phyloP scores from a whole-genome alignment of 1,140 invertebrate genomes.

The Drosophila tristis region DNA sequence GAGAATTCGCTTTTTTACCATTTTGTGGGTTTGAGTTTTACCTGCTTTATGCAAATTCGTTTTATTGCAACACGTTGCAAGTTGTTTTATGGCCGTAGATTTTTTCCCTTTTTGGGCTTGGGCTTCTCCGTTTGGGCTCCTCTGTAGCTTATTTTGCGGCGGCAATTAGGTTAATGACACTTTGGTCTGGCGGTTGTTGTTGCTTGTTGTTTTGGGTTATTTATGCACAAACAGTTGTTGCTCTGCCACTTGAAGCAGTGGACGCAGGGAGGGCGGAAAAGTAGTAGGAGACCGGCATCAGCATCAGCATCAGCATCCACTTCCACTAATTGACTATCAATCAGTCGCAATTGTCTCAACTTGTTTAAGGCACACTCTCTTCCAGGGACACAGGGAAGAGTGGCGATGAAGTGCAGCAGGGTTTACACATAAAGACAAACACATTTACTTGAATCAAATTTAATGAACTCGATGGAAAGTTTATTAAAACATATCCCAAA shows the following conservation, averaged over 20 bases:
- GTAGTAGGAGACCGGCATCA: too few species aligned
- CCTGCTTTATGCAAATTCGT: constrained; percentile 76
- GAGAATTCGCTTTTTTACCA: constrained; percentile 26
- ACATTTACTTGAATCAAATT: constrained; percentile 73
- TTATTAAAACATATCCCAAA: constrained; percentile 71
- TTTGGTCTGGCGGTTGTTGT: constrained; percentile 57
- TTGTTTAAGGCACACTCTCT: constrained; percentile 15
- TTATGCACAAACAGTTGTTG: constrained; percentile 68
- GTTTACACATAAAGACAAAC: constrained; percentile 25
- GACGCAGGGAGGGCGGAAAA: background rate
- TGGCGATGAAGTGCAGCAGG: background rate
- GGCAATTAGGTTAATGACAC: constrained; percentile 80
- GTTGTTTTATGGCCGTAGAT: constrained; percentile 58
- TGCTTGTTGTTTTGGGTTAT: constrained; percentile 58
- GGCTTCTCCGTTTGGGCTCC: background rate
- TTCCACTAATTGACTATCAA: constrained; percentile 77
- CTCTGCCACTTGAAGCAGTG: constrained; percentile 26
- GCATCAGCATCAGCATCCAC: constrained; percentile 36
- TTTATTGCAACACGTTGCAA: constrained; percentile 81
- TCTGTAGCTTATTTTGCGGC: constrained; percentile 55
- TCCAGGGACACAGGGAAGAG: background rate
- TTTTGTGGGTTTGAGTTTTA: constrained; percentile 44
- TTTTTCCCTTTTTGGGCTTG: constrained; percentile 10
- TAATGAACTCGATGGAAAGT: constrained; percentile 74
- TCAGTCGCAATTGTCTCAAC: constrained; percentile 63